phyloP scores from a whole-genome alignment of 1,140 invertebrate species.

The Drosophila suzukii region DNA sequence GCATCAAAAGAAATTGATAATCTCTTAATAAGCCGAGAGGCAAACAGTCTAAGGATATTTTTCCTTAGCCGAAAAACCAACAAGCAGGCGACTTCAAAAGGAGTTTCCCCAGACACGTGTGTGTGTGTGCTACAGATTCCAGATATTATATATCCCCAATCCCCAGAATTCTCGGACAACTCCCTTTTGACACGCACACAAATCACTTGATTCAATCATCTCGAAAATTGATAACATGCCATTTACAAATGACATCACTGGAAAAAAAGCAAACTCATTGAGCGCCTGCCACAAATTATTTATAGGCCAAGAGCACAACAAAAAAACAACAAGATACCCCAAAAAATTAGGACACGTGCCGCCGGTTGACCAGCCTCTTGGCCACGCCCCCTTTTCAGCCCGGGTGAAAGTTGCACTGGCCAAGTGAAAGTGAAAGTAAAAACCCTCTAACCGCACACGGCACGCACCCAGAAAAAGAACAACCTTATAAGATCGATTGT shows the following conservation, averaged over 20 bases:
- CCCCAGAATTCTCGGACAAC: background rate
- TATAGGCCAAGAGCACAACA: slow-evolving; percentile 54
- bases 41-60: slow-evolving; percentile 46
- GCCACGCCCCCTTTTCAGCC: slow-evolving; percentile 22
- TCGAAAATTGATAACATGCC: slow-evolving; percentile 84
- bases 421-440: slow-evolving; percentile 73
- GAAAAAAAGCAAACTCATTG: slow-evolving; percentile 66
- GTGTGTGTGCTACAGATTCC: background rate
- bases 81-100: slow-evolving; percentile 52
- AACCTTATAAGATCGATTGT: background rate
- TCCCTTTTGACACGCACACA: slow-evolving; percentile 74
- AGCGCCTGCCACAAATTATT: slow-evolving; percentile 80
- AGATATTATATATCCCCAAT: background rate
- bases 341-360: slow-evolving; percentile 80
- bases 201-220: slow-evolving; percentile 84
- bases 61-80: slow-evolving; percentile 65
- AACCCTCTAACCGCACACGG: slow-evolving; percentile 62
- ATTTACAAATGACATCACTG: slow-evolving; percentile 83
- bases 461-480: slow-evolving; percentile 49
- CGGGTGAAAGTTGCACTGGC: slow-evolving; percentile 60
- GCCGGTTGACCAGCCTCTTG: slow-evolving; percentile 66
- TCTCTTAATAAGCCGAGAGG: slow-evolving; percentile 72
- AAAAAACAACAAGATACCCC: slow-evolving; percentile 21
- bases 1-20: slow-evolving; percentile 80
- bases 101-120: slow-evolving; percentile 45